These are phyloP conservation scores for Trochalopteron elliotii DNA, from an alignment of 2,113 vertebrate species.

Conservation along the genomic window DNA sequence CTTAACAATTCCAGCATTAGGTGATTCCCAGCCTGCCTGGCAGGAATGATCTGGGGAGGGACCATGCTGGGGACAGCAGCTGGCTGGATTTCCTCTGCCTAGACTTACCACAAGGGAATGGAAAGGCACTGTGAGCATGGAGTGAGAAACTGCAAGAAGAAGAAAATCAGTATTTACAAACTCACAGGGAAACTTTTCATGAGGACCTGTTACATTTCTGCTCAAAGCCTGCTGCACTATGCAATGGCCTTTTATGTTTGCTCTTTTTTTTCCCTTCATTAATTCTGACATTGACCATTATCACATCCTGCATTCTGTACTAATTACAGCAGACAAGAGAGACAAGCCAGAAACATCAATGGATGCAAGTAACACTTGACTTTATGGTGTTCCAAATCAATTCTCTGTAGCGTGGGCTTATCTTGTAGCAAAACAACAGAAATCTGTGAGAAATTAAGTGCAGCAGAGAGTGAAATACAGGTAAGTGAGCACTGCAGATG, in stretches of 20 bases:
- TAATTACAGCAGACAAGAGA: background rate
- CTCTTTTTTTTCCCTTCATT: background rate
- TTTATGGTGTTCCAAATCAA: background rate
- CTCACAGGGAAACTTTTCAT: background rate
- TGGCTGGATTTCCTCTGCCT: background rate
- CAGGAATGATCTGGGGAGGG: background rate
- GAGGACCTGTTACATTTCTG: background rate
- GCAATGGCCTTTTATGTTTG: background rate
- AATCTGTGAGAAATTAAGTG: background rate
- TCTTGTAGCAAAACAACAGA: background rate
- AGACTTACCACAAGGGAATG: background rate
- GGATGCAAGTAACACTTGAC: background rate
- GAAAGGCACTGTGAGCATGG: background rate
- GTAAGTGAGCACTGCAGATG: background rate
- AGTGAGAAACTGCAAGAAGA: background rate
- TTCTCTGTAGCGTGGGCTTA: background rate
- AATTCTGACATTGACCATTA: background rate
- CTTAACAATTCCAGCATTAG: background rate
- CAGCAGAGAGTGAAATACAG: background rate
- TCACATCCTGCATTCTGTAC: background rate
- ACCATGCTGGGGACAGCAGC: fast-evolving
- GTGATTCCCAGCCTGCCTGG: background rate
- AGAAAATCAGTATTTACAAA: background rate
- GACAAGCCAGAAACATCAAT: background rate
- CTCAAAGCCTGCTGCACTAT: background rate